These are phyloP conservation scores for Trinorchestia longiramus DNA, from an alignment of 1,140 invertebrate species.

Conservation along the genomic window DNA sequence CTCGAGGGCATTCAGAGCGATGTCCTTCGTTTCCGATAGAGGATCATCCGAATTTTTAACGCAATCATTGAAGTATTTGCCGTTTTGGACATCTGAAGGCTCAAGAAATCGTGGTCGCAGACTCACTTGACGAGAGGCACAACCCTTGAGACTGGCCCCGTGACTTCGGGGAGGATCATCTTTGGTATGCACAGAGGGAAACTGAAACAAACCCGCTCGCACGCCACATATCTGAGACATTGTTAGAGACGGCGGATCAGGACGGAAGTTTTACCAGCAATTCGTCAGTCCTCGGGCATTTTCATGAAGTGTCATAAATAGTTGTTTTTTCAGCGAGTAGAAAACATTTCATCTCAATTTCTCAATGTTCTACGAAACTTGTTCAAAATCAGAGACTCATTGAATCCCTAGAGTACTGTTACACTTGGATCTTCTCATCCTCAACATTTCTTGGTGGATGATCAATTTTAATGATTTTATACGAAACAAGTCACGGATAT, in stretches of 20 bases:
- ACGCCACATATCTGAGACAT: slow-evolving; percentile 36
- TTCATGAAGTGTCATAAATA: neutral
- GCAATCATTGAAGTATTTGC: neutral
- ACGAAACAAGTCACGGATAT: neutral
- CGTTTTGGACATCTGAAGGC: neutral
- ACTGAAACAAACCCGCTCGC: neutral
- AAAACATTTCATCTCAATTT: neutral
- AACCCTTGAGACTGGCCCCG: neutral
- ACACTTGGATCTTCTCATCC: neutral
- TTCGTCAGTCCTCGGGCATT: neutral
- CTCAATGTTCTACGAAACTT: too few species aligned
- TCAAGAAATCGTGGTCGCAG: neutral
- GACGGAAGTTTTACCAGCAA: neutral
- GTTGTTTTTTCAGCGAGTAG: neutral
- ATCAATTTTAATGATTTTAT: neutral
- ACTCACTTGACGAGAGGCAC: neutral
- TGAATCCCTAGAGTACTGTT: neutral
- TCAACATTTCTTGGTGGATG: neutral
- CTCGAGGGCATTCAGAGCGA: neutral
- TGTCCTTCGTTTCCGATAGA: neutral
- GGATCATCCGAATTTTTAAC: neutral
- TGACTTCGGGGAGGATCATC: neutral
- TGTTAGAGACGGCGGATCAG: neutral
- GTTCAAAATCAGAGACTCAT: too few species aligned
- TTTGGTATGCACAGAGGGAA: neutral